phyloP scores from a whole-genome alignment of 2,797 vertebrate genomes.

The Rhinogobio ventralis region DNA sequence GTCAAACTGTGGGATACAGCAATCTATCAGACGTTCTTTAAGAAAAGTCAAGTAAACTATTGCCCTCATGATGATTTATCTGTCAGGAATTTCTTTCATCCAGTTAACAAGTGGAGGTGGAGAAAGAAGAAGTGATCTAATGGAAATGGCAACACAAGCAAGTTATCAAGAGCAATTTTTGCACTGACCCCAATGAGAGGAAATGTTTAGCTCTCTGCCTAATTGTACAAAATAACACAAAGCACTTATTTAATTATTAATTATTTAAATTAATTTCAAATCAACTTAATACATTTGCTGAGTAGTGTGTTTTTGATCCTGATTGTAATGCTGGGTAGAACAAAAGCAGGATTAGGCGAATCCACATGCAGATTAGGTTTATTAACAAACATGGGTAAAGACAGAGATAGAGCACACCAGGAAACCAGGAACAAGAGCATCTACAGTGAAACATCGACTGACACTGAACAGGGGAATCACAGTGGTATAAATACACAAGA shows the following conservation, averaged over 20 bases:
- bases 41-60: not conserved
- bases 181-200: not conserved
- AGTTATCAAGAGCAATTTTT: not conserved
- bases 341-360: too few species aligned
- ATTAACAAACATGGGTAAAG: too few species aligned
- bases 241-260: too few species aligned
- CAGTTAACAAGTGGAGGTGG: conserved; percentile 8
- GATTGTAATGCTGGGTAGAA: not conserved
- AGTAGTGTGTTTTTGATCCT: not conserved
- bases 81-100: conserved; percentile 23
- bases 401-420: too few species aligned
- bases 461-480: too few species aligned
- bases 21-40: not conserved
- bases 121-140: not conserved
- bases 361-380: too few species aligned
- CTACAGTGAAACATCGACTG: too few species aligned
- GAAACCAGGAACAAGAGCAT: too few species aligned
- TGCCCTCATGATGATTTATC: not conserved
- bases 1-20: conserved; percentile 1
- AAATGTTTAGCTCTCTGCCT: not conserved
- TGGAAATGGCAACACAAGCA: not conserved
- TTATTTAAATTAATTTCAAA: not conserved
- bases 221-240: not conserved
- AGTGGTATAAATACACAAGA: too few species aligned
- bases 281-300: not conserved